Base-by-base conservation (phyloP, 1,140 invertebrate species). In the Drosophila equinoxialis region DNA sequence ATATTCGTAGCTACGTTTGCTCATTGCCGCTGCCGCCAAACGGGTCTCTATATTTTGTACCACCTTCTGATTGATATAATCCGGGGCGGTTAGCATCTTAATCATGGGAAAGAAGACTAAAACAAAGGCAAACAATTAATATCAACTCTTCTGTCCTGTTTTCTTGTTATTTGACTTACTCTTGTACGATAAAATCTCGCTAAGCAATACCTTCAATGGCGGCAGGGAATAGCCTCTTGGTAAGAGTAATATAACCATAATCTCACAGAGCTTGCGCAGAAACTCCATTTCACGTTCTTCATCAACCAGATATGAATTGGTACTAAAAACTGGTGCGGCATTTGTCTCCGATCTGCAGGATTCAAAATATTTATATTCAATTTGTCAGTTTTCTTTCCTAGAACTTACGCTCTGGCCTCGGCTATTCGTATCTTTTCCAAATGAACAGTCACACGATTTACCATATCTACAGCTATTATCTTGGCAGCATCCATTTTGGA, bases 31-130 rank as follows among this genome's bases (percentile, higher is more conserved):
- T 4, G 95, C 94, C 63, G 96, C 94, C 77, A 97, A 94, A 66
- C 96, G 95, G 1, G 95, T 94, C 90, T 97, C 95, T 60, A 98
- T 95, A 85, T 97, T 97, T 64, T 95, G 93, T 55, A 98, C 93
- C 64, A 98, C 94, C 91, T 97, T 97, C 90, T 96, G 95, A 92
- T 98, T 98, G 67, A 98, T 97, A 87, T 97, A 97, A 93, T 98
- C 97, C 14, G 97, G 97, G 92, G 98, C 96, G 26, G 97, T 97
- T 26, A 98, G 92, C 81, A 96, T 93, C 86, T 98, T 95, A 82
- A 98, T 95, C 35, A 96, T 94, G 67, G 97, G 96, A 91, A 96
- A 96, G 45, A 98, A 92, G 81, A 98, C 97, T 98, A 69, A 11
- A 23, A 37, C 33, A n/a, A 48, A 41, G 17, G n/a, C 13, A 30